Evolutionary conservation across 2,888 invertebrate genomes (phyloP).

Genomic region (Temnothorax ravouxi): DNA sequence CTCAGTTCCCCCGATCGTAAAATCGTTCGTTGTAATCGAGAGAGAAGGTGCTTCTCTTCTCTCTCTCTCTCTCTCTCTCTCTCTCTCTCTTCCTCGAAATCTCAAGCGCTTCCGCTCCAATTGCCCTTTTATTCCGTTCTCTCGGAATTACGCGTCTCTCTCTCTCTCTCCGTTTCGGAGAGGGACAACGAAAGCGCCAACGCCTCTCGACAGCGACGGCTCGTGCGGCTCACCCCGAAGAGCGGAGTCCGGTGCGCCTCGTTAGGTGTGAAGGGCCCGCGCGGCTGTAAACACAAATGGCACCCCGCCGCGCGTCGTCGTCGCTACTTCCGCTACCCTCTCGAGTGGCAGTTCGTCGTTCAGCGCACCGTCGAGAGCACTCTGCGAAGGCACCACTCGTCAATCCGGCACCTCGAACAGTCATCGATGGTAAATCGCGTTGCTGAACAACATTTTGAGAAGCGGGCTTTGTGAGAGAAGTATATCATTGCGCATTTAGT

Average conservation of each 20-base stretch:
- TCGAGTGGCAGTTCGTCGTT: constrained; percentile 73
- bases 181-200: constrained; percentile 57
- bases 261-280: constrained; percentile 75
- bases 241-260: constrained; percentile 74
- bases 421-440: constrained; percentile 40
- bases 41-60: constrained; percentile 64
- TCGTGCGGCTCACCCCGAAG: constrained; percentile 53
- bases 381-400: constrained; percentile 44
- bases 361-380: constrained; percentile 63
- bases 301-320: constrained; percentile 71
- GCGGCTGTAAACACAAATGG: constrained; percentile 80
- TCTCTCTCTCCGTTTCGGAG: constrained; percentile 44
- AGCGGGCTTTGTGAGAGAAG: background rate
- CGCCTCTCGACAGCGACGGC: constrained; percentile 48
- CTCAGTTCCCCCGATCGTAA: constrained; percentile 48
- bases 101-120: constrained; percentile 69
- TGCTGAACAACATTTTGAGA: constrained; percentile 15
- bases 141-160: constrained; percentile 39
- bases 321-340: constrained; percentile 63
- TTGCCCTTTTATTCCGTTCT: constrained; percentile 41
- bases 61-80: constrained; percentile 22
- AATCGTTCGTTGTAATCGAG: constrained; percentile 71
- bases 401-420: constrained; percentile 30
- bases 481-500: constrained; percentile 16
- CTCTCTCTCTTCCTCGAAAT: constrained; percentile 44